Conservation (phyloP, 2,113 vertebrate species). For the Sander vitreus region DNA sequence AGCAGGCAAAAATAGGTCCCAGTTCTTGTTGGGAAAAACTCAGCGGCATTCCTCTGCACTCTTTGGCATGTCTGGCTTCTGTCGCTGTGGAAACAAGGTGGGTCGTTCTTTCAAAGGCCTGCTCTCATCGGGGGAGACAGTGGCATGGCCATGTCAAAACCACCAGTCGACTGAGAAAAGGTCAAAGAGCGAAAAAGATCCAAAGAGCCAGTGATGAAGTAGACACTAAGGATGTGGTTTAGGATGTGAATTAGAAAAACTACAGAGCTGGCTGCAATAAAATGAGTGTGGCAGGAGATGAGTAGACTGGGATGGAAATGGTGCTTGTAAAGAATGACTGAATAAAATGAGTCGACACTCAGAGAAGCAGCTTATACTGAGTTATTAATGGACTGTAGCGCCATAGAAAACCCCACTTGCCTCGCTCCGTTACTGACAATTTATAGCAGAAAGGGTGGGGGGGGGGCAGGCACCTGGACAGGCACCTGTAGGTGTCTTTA, state of each 20-base stretch:
- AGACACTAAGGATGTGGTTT: constrained; percentile 40
- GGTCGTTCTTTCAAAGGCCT: constrained; percentile 72
- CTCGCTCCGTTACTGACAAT: background rate
- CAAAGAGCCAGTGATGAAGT: constrained; percentile 45
- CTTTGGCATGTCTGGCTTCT: constrained; percentile 61
- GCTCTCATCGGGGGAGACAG: constrained; percentile 68
- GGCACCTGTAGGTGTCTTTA: background rate
- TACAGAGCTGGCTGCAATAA: background rate
- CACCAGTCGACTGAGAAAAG: constrained; percentile 76
- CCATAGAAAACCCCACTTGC: background rate
- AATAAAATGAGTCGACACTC: background rate
- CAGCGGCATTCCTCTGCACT: constrained; percentile 36
- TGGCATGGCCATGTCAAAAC: constrained; percentile 75
- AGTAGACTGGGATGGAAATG: constrained; percentile 17
- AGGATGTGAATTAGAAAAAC: constrained; percentile 36
- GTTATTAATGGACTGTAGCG: constrained; percentile 1
- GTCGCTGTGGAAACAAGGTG: constrained; percentile 44
- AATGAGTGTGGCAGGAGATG: constrained; percentile 15
- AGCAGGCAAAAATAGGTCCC: background rate
- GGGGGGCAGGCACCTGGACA: background rate
- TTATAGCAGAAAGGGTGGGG: constrained; percentile 7
- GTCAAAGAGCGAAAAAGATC: constrained; percentile 63
- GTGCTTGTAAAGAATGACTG: background rate
- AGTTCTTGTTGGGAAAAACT: constrained; percentile 33
- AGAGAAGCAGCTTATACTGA: background rate